Evolutionary conservation across 1,140 invertebrate species (phyloP).

Genomic region (Chionoecetes opilio): DNA sequence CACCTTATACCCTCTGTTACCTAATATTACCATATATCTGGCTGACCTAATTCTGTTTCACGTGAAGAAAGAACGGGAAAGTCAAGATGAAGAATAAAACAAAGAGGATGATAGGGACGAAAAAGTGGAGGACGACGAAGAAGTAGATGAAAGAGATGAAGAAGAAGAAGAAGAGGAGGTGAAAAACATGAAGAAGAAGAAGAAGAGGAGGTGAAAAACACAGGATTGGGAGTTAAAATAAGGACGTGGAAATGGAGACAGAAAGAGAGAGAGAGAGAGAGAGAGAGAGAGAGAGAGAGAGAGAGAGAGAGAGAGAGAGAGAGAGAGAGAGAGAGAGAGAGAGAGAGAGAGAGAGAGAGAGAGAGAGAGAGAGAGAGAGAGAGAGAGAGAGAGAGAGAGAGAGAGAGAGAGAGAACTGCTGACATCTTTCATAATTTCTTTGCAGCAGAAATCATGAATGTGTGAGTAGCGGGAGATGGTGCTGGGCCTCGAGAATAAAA

Average conservation of each 20-base stretch:
- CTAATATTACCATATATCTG: too few species aligned
- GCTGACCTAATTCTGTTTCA: too few species aligned
- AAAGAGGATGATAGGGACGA: too few species aligned
- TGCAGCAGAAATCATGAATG: constrained; percentile 47
- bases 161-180: too few species aligned
- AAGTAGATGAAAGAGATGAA: too few species aligned
- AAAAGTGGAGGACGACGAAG: too few species aligned
- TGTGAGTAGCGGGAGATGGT: not conserved
- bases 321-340: not conserved
- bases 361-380: constrained; percentile 31
- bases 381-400: not conserved
- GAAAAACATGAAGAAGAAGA: not conserved
- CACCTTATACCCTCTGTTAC: too few species aligned
- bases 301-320: not conserved
- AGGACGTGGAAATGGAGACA: not conserved
- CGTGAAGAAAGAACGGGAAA: too few species aligned
- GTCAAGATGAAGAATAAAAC: too few species aligned
- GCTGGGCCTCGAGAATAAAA: not conserved
- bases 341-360: constrained; percentile 35
- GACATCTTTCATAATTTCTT: constrained; percentile 42
- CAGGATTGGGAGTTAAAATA: not conserved
- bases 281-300: not conserved
- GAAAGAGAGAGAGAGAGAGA: not conserved
- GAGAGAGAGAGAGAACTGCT: not conserved
- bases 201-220: not conserved